Conservation (phyloP, 2,113 vertebrate genomes). For the Aspidoscelis tigris region DNA sequence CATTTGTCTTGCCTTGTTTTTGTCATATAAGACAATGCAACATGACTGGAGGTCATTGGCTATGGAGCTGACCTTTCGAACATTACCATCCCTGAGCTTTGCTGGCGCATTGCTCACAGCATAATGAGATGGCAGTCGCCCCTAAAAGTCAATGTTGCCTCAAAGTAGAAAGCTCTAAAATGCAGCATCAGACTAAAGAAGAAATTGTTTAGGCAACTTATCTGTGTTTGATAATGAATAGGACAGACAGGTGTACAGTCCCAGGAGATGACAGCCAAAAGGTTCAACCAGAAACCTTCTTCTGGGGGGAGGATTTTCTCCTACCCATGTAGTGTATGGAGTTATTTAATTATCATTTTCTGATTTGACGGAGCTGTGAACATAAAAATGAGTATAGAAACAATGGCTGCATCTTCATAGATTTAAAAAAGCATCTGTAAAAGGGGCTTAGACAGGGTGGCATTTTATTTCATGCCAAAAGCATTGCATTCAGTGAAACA, state of each 20-base stretch:
- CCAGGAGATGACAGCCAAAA: conserved; percentile 38
- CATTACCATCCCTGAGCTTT: conserved; percentile 29
- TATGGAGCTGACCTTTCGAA: conserved; percentile 49
- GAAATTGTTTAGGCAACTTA: conserved; percentile 35
- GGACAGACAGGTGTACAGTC: conserved; percentile 39
- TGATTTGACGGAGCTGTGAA: background rate
- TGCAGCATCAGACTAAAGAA: conserved; percentile 27
- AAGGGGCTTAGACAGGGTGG: no score
- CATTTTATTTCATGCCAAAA: no score
- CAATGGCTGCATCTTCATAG: no score
- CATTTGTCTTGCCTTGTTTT: conserved; percentile 17
- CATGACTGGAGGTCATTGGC: conserved; percentile 3
- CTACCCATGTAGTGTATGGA: background rate
- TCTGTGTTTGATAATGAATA: conserved; percentile 34
- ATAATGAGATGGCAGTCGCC: conserved; percentile 42
- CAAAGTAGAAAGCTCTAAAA: conserved; percentile 32
- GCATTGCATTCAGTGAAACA: no score
- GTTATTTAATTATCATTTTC: background rate
- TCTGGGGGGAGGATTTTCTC: conserved; percentile 3
- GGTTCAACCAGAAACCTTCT: conserved; percentile 18
- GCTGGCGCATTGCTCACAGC: conserved; percentile 29
- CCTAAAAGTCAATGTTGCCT: conserved; percentile 50
- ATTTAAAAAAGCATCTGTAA: no score
- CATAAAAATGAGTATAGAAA: background rate
- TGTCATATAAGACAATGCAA: conserved; percentile 3